Percentiles rank a stretch among this genome's conserved stretches.
Evolutionary conservation across 2,888 invertebrate species (phyloP).

Genomic region (Gnatocerus cornutus): DNA sequence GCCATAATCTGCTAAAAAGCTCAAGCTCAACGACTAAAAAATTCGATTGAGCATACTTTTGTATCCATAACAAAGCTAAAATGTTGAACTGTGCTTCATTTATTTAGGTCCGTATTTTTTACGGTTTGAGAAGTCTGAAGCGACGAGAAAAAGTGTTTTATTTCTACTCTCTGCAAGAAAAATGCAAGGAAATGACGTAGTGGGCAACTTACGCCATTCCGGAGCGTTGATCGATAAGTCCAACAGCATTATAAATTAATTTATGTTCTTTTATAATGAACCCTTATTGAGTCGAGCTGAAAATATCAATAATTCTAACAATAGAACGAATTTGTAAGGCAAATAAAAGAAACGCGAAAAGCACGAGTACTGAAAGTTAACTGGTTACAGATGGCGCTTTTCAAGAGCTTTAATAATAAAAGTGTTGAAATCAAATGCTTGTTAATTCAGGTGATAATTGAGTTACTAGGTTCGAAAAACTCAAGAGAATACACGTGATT

Average conservation of each 20-base stretch:
- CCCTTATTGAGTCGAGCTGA: conserved; percentile 44
- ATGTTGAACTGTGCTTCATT: conserved; percentile 23
- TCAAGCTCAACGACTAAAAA: conserved; percentile 1
- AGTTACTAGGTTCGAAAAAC: background rate
- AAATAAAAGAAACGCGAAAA: conserved; percentile 44
- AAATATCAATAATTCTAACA: conserved; percentile 50
- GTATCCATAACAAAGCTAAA: conserved; percentile 23
- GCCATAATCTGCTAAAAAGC: conserved; percentile 13
- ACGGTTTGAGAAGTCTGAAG: conserved; percentile 22
- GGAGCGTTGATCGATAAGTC: conserved; percentile 42
- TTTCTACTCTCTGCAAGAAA: conserved; percentile 8
- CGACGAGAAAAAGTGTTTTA: conserved; percentile 8
- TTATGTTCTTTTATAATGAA: conserved; percentile 47
- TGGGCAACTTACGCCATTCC: conserved; percentile 30
- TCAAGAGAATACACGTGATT: conserved; percentile 10
- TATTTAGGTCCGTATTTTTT: conserved; percentile 13
- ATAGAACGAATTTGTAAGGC: conserved; percentile 48
- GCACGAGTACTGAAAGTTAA: conserved; percentile 33
- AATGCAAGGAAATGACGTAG: conserved; percentile 45
- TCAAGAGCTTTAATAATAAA: conserved; percentile 13
- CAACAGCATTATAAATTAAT: conserved; percentile 47
- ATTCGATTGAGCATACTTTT: conserved; percentile 9
- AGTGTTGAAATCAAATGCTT: conserved; percentile 22
- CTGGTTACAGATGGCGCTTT: conserved; percentile 28
- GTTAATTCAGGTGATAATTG: conserved; percentile 27